These are phyloP conservation scores for Xyrichtys novacula DNA, from an alignment of 2,797 vertebrate genomes.

Conservation along the genomic window DNA sequence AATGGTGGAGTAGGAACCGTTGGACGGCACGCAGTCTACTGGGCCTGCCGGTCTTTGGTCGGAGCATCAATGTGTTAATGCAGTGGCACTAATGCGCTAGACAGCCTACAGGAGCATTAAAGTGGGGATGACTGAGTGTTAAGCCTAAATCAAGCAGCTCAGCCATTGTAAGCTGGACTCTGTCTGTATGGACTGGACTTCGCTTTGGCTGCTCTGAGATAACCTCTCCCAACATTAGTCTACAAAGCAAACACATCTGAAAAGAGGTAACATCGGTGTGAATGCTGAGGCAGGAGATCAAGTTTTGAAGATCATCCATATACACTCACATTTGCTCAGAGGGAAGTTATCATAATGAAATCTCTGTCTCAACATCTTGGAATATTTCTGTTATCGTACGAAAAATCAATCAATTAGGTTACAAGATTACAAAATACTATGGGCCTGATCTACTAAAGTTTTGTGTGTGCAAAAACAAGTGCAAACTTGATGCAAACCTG, in stretches of 20 bases:
- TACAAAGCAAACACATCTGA: not conserved
- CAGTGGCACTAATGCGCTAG: slow-evolving; percentile 73
- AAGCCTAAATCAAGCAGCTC: slow-evolving; percentile 73
- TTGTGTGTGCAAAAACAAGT: no score
- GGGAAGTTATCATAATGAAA: not conserved
- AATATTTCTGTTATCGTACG: slow-evolving; percentile 18
- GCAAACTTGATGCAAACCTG: no score
- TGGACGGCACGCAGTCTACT: slow-evolving; percentile 21
- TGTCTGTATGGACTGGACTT: slow-evolving; percentile 51
- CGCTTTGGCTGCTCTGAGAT: slow-evolving; percentile 31
- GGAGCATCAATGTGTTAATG: slow-evolving; percentile 76
- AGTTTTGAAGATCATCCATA: not conserved
- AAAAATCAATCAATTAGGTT: slow-evolving; percentile 21
- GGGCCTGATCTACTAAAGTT: no score
- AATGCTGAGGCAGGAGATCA: not conserved
- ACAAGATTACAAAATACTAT: no score
- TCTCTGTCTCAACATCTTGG: not conserved
- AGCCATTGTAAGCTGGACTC: slow-evolving; percentile 72
- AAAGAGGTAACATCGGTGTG: not conserved
- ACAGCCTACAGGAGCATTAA: slow-evolving; percentile 74
- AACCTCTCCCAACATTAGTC: slow-evolving; percentile 21
- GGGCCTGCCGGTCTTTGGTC: slow-evolving; percentile 39
- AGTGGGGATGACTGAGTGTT: slow-evolving; percentile 69
- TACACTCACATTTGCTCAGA: not conserved
- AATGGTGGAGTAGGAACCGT: not conserved